Evolutionary conservation across 2,888 invertebrate genomes (phyloP), one percentile per base, ranked within the genome.

Genomic region (Ochropleura leucogaster): DNA sequence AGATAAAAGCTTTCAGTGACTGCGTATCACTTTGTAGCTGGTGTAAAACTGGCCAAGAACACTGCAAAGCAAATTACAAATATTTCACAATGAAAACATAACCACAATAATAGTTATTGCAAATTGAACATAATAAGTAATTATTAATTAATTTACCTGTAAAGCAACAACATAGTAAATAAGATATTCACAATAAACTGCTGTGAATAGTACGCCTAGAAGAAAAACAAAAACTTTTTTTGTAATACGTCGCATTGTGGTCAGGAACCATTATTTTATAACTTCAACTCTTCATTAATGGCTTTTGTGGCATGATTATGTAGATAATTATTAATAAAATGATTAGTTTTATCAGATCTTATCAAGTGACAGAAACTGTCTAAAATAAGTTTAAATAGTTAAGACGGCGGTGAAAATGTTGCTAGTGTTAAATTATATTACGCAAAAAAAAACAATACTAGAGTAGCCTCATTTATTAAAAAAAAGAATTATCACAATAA

Each of bases 1-100:
- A 92, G 76, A 99, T 97, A 97, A 99, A 97, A 0, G 97, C 98
- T 91, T 97, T 97, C 1, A 98, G 95, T 4, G 97, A 53, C 95
- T 47, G 97, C 93, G 74, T 40, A 59, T 95, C 94, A 62, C 89
- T 64, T 4, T 71, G 30, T 18, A 67, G 30, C 60, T 72, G 92
- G 8, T 88, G 67, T 82, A 97, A 88, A 53, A 79, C 85, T 63
- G 98, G 98, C 98, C 98, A 98, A 53, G 96, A 93, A 93, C 99
- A 99, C 98, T 98, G 88, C 74, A 70, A 75, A 67, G 63, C 42
- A 79, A 72, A 72, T 66, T 40, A 40, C 40, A 12, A 63, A 40
- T 16, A 20, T 49, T 40, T n/a, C 12, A 6, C 2, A 47, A 14
- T 20, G 18, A 49, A 63, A 57, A 44, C 3, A 10, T 40, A 55